Conservation (phyloP, 2,113 vertebrate genomes). For the Caranx ignobilis region DNA sequence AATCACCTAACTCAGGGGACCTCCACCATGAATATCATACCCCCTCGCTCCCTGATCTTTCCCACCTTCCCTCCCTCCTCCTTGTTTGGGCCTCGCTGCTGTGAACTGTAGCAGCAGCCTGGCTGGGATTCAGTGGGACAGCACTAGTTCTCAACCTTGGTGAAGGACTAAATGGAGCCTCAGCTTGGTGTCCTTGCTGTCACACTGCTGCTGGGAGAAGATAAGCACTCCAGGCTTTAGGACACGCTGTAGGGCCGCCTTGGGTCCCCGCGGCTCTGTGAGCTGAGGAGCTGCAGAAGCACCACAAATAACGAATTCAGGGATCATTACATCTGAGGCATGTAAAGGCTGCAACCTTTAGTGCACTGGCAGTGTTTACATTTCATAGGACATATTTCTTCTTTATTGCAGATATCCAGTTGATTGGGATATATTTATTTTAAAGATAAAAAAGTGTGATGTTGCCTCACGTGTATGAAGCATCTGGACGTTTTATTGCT, state of each 20-base stretch:
- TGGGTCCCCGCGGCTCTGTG: slow-evolving; percentile 20
- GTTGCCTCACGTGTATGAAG: slow-evolving; percentile 28
- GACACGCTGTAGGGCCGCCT: slow-evolving; percentile 41
- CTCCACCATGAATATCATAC: slow-evolving; percentile 65
- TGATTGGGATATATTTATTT: background rate
- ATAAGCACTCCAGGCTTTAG: slow-evolving; percentile 67
- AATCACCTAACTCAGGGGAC: slow-evolving; percentile 75
- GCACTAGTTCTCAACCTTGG: slow-evolving; percentile 76
- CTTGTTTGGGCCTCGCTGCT: slow-evolving; percentile 43
- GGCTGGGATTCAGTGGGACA: slow-evolving; percentile 57
- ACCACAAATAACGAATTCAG: slow-evolving; percentile 48
- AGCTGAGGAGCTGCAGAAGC: slow-evolving; percentile 44
- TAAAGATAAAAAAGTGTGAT: slow-evolving; percentile 17
- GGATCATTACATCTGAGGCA: slow-evolving; percentile 17
- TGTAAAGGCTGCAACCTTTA: slow-evolving; percentile 24
- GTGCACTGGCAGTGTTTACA: slow-evolving; percentile 15
- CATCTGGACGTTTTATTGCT: slow-evolving; percentile 27
- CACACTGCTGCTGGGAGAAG: slow-evolving; percentile 71
- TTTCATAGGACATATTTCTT: slow-evolving; percentile 2
- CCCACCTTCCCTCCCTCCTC: slow-evolving; percentile 12
- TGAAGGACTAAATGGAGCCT: slow-evolving; percentile 73
- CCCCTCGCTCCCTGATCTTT: slow-evolving; percentile 38
- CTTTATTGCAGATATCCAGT: background rate
- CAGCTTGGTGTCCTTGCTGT: slow-evolving; percentile 69
- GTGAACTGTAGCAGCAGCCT: slow-evolving; percentile 47